Conservation (phyloP, 2,797 vertebrate species). For the Macrochelys suwanniensis region DNA sequence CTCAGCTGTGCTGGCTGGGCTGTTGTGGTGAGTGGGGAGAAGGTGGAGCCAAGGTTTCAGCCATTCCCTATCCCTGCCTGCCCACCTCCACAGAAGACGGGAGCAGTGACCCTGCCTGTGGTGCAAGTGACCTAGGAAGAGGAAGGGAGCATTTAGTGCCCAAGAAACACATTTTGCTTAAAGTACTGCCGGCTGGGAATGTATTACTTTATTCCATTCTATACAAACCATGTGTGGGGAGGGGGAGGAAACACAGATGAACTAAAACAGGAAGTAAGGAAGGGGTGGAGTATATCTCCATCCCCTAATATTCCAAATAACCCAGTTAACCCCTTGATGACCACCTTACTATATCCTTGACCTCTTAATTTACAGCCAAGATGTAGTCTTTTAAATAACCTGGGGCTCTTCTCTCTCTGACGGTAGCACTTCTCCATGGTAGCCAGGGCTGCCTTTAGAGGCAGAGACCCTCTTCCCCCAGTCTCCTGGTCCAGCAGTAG, state of each 20-base stretch:
- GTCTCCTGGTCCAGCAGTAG: neutral
- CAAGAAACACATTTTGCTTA: accelerated
- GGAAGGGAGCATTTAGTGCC: neutral
- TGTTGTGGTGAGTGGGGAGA: neutral
- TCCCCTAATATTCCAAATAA: neutral
- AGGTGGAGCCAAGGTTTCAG: neutral
- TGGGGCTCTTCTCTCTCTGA: neutral
- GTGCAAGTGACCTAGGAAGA: neutral
- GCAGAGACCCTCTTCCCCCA: neutral
- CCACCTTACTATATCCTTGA: neutral
- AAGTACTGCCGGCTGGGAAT: neutral
- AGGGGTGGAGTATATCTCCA: neutral
- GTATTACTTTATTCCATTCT: neutral
- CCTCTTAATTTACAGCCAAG: neutral
- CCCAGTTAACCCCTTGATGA: neutral
- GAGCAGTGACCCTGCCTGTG: neutral
- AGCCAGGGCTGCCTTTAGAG: neutral
- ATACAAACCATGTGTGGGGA: neutral
- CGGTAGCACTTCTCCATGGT: neutral
- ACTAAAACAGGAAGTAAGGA: neutral
- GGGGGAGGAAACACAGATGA: neutral
- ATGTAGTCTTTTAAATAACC: neutral
- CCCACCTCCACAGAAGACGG: neutral
- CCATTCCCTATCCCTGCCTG: neutral
- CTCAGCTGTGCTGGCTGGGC: neutral